A percentile compares a stretch with the other conserved stretches of the same genome.
phyloP scores from a whole-genome alignment of 2,113 vertebrate genomes.

The Microcebus jonahi region DNA sequence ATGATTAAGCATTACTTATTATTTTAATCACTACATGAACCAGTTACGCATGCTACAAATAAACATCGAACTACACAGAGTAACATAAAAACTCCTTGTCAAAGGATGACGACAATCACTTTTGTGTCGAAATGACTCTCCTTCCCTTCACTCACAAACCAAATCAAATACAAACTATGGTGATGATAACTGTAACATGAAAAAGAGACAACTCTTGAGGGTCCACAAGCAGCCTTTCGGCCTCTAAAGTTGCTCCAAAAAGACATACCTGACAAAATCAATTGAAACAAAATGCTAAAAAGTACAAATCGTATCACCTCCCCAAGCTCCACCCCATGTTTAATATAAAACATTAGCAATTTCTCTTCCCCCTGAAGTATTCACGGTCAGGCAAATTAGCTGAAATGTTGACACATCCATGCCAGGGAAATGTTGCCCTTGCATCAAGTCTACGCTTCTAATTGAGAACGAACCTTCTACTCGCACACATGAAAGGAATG shows the following conservation, averaged over 20 bases:
- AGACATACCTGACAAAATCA: constrained; percentile 66
- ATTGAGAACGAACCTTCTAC: constrained; percentile 73
- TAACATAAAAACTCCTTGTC: neutral
- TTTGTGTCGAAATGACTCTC: constrained; percentile 50
- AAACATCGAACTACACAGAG: constrained; percentile 17
- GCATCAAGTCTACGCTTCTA: constrained; percentile 63
- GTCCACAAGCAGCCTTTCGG: constrained; percentile 61
- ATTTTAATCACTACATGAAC: constrained; percentile 64
- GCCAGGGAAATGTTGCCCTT: constrained; percentile 68
- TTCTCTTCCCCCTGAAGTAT: neutral
- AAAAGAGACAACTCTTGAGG: constrained; percentile 64
- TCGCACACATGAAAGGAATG: constrained; percentile 56
- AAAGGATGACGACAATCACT: constrained; percentile 64
- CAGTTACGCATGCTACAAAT: constrained; percentile 60
- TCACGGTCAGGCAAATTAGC: constrained; percentile 63
- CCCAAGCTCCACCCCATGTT: constrained; percentile 63
- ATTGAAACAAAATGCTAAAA: constrained; percentile 71
- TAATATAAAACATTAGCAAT: neutral
- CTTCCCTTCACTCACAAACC: constrained; percentile 63
- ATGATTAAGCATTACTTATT: constrained; percentile 62
- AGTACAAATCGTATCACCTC: constrained; percentile 55
- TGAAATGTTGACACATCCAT: constrained; percentile 60
- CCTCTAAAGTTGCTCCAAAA: constrained; percentile 46
- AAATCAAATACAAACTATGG: constrained; percentile 9
- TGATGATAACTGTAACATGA: constrained; percentile 39